A percentile compares a stretch with the other conserved stretches of the same genome.
phyloP scores from a whole-genome alignment of 2,797 vertebrate genomes.

The Corythornis leucogaster region DNA sequence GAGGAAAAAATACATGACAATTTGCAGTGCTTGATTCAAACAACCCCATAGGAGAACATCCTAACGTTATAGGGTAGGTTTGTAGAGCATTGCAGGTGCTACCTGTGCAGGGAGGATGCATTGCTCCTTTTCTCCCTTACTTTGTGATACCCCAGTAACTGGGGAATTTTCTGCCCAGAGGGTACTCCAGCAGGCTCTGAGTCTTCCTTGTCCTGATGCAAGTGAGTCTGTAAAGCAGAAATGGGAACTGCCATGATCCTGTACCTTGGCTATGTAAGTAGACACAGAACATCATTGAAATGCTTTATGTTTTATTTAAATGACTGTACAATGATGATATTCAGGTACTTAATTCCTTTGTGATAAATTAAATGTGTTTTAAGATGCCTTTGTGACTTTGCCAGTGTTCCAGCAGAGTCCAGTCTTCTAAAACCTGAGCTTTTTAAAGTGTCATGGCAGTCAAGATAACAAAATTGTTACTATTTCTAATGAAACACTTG shows the following conservation, averaged over 20 bases:
- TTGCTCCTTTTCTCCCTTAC: not conserved
- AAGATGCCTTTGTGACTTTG: not conserved
- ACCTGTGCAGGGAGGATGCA: not conserved
- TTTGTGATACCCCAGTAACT: not conserved
- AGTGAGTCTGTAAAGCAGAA: not conserved
- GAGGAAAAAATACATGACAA: not conserved
- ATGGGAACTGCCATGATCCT: not conserved
- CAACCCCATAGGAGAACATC: not conserved
- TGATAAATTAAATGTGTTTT: not conserved
- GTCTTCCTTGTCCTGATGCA: not conserved
- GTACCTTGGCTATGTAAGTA: not conserved
- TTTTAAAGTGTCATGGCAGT: not conserved
- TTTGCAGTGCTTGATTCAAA: not conserved
- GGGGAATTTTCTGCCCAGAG: fast-evolving
- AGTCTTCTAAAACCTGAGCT: fast-evolving
- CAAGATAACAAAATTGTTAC: not conserved
- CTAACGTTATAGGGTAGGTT: not conserved
- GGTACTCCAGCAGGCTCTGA: not conserved
- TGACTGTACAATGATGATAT: not conserved
- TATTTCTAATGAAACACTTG: not conserved
- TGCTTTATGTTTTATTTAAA: not conserved
- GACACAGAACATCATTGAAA: not conserved
- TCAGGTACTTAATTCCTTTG: not conserved
- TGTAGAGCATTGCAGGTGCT: not conserved
- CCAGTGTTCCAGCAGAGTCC: not conserved